Conservation (phyloP, 1,140 invertebrate genomes). For the Saccostrea echinata region DNA sequence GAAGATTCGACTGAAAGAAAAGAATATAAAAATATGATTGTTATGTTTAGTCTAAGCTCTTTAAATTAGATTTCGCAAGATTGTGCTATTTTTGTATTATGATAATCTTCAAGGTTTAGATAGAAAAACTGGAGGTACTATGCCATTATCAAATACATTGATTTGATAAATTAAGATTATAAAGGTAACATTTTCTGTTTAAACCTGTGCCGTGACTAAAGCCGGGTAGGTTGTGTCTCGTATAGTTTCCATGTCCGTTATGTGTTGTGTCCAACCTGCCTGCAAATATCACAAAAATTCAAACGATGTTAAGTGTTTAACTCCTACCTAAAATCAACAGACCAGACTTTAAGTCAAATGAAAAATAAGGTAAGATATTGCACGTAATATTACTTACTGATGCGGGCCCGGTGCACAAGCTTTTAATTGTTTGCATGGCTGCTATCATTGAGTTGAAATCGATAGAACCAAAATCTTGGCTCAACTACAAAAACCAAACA, state of each 20-base stretch:
- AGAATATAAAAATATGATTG: no score
- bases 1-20: slow-evolving; percentile 22
- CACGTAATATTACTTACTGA: slow-evolving; percentile 31
- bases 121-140: no score
- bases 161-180: not conserved
- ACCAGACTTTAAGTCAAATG: no score
- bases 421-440: slow-evolving; percentile 54
- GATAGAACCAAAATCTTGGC: slow-evolving; percentile 45
- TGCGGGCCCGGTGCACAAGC: slow-evolving; percentile 47
- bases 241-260: slow-evolving; percentile 42
- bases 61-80: no score
- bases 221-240: slow-evolving; percentile 47
- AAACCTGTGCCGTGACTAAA: slow-evolving; percentile 51
- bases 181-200: not conserved
- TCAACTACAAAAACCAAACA: slow-evolving; percentile 48
- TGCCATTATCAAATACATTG: not conserved
- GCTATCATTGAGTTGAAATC: slow-evolving; percentile 51
- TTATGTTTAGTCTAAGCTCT: no score
- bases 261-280: slow-evolving; percentile 52
- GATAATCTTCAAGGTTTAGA: no score
- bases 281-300: not conserved
- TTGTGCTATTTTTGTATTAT: no score
- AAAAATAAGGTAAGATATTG: not conserved
- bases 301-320: not conserved
- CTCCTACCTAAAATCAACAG: no score